Conservation (phyloP, 1,140 invertebrate species). For the Drosophila jambulina region DNA sequence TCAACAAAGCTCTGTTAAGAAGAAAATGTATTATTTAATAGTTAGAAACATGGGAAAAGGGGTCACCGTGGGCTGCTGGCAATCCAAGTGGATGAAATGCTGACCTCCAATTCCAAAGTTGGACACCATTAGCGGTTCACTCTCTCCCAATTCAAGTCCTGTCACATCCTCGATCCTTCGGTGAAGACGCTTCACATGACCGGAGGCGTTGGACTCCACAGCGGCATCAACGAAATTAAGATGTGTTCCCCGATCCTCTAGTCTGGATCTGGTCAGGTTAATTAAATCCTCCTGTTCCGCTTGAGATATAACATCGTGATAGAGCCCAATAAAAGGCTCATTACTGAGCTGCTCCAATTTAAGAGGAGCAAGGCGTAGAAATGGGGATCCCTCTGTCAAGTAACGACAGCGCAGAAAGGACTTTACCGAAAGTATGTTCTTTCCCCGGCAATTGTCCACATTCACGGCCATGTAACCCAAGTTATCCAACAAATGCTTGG, state of each 20-base stretch:
- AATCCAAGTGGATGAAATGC: slow-evolving; percentile 90
- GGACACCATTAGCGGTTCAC: slow-evolving; percentile 87
- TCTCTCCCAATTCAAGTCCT: slow-evolving; percentile 84
- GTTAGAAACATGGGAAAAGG: accelerated
- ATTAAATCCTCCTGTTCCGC: slow-evolving; percentile 95
- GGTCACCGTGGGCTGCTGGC: slow-evolving; percentile 16
- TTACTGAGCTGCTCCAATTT: slow-evolving; percentile 95
- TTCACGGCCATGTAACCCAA: slow-evolving; percentile 15
- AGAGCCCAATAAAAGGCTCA: slow-evolving; percentile 94
- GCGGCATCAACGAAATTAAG: slow-evolving; percentile 89
- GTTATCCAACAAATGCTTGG: slow-evolving; percentile 7
- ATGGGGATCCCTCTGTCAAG: slow-evolving; percentile 89
- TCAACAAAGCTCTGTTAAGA: not conserved
- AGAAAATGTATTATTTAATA: not conserved
- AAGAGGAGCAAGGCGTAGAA: slow-evolving; percentile 92
- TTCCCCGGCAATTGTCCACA: slow-evolving; percentile 32
- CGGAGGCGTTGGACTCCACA: slow-evolving; percentile 89
- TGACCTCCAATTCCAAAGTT: slow-evolving; percentile 90
- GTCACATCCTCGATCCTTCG: slow-evolving; percentile 91
- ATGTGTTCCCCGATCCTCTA: slow-evolving; percentile 93
- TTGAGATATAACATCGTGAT: slow-evolving; percentile 94
- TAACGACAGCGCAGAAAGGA: slow-evolving; percentile 91
- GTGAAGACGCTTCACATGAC: not conserved
- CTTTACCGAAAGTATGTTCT: slow-evolving; percentile 31
- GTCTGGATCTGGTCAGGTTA: slow-evolving; percentile 91